A percentile compares a stretch with the other conserved stretches of the same genome.
These are phyloP conservation scores for Vollenhovia emeryi DNA, from an alignment of 1,140 invertebrate genomes.

Conservation along the genomic window DNA sequence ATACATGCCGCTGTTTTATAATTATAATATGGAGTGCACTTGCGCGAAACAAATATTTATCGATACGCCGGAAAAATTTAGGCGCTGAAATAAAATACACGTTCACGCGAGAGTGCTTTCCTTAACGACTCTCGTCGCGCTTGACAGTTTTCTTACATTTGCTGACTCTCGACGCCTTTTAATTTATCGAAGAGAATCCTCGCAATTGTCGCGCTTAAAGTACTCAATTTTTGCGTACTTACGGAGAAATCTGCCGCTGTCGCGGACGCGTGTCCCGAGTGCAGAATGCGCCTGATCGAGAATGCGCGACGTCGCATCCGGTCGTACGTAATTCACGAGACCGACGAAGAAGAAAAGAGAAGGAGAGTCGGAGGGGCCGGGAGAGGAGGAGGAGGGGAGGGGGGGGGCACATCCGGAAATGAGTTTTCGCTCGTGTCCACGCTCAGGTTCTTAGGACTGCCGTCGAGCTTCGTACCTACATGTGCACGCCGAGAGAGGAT, in stretches of 20 bases:
- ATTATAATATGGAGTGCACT: neutral
- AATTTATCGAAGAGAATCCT: neutral
- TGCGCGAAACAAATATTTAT: neutral
- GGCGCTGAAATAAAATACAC: neutral
- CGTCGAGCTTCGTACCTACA: slow-evolving; percentile 64
- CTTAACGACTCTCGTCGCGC: neutral
- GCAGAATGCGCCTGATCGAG: slow-evolving; percentile 9
- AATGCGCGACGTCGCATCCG: slow-evolving; percentile 43
- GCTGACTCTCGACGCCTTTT: no score
- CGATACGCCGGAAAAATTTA: neutral
- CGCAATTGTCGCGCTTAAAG: neutral
- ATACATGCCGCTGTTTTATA: neutral
- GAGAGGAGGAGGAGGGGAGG: neutral
- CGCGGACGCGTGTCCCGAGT: slow-evolving; percentile 18
- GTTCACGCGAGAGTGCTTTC: neutral
- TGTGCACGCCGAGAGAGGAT: slow-evolving; percentile 64
- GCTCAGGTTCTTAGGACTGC: slow-evolving; percentile 71
- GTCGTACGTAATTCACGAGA: slow-evolving; percentile 67
- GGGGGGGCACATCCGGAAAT: slow-evolving; percentile 74
- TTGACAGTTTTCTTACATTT: neutral
- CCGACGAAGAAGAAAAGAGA: slow-evolving; percentile 45
- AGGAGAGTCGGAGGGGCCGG: neutral
- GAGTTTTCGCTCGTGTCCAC: slow-evolving; percentile 80
- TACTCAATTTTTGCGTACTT: neutral
- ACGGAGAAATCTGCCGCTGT: slow-evolving; percentile 5